Percentiles rank a stretch among this genome's conserved stretches.
phyloP scores from a whole-genome alignment of 2,888 invertebrate species.

The Mesorhabditis sp. region DNA sequence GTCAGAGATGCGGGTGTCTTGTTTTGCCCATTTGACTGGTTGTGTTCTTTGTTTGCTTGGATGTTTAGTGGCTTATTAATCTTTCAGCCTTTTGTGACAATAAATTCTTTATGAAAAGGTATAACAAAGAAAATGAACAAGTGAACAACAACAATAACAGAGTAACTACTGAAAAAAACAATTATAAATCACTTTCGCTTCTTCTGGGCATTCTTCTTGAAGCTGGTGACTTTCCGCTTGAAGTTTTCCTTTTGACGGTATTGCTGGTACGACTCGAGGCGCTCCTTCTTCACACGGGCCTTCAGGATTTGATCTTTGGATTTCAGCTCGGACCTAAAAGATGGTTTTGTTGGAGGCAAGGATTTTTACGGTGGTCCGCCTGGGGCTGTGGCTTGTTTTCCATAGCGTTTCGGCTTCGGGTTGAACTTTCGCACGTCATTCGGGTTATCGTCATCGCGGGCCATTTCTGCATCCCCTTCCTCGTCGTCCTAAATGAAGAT shows the following conservation, averaged over 20 bases:
- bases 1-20: no score
- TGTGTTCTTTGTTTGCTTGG: no score
- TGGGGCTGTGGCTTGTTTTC: neutral
- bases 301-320: conserved; percentile 39
- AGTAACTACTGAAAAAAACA: no score
- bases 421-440: neutral
- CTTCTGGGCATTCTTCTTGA: conserved; percentile 13
- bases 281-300: conserved; percentile 36
- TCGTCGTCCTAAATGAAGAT: neutral
- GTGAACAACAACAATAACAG: no score
- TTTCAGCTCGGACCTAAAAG: conserved; percentile 26
- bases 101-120: no score
- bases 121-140: no score
- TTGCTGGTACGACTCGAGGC: conserved; percentile 46
- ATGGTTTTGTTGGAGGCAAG: neutral
- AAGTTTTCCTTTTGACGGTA: conserved; percentile 34
- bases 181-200: no score
- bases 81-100: no score
- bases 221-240: conserved; percentile 23
- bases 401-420: neutral
- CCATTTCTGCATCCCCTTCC: neutral
- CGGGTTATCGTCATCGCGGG: neutral
- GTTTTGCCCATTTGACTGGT: no score
- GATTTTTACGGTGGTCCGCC: neutral
- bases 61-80: no score